phyloP scores from a whole-genome alignment of 1,140 invertebrate genomes.

The Apis mellifera region Amel_HAv3.1 CM009932.2:7840501-7841000 shows the following conservation, averaged over 20 bases:
- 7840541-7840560: background rate
- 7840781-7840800: constrained; percentile 26
- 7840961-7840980: background rate
- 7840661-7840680: constrained; percentile 49
- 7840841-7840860: background rate
- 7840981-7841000: background rate
- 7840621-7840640: constrained; percentile 35
- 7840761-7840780: constrained; percentile 3
- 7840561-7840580: constrained; percentile 42
- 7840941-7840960: constrained; percentile 10
- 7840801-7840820: constrained; percentile 7
- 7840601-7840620: constrained; percentile 61
- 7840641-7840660: constrained; percentile 18
- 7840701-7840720: constrained; percentile 50
- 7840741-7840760: background rate
- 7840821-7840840: too few species aligned
- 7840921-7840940: constrained; percentile 5
- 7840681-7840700: constrained; percentile 56
- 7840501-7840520: constrained; percentile 58
- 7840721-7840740: constrained; percentile 8
- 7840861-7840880: background rate
- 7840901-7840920: background rate
- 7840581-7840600: constrained; percentile 63
- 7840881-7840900: background rate
- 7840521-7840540: background rate